Percentiles rank a stretch among this genome's conserved stretches.
phyloP scores from a whole-genome alignment of 2,888 invertebrate genomes.

The Buathra laborator region DNA sequence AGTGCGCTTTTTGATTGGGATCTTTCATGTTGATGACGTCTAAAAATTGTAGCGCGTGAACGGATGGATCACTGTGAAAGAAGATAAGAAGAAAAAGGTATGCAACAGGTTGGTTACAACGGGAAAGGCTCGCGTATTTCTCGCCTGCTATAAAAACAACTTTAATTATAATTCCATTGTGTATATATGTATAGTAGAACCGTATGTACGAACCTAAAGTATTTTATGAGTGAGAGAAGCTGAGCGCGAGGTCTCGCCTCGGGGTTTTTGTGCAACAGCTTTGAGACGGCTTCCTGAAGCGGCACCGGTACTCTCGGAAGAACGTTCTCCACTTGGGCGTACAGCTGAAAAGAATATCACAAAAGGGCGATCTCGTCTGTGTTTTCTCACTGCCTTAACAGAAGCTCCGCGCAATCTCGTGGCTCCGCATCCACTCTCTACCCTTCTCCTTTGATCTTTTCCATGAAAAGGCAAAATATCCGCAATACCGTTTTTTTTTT shows the following conservation, averaged over 20 bases:
- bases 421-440: background rate
- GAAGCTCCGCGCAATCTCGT: background rate
- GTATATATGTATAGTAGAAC: background rate
- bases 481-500: conserved; percentile 1
- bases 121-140: background rate
- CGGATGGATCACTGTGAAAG: conserved; percentile 92
- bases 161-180: conserved; percentile 15
- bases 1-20: conserved; percentile 94
- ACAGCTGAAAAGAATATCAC: conserved; percentile 88
- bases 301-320: conserved; percentile 93
- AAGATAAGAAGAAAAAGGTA: conserved; percentile 25
- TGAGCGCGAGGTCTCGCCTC: conserved; percentile 96
- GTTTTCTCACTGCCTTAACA: background rate
- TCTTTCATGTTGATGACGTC: conserved; percentile 98
- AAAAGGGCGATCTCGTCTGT: conserved; percentile 19
- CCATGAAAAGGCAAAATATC: conserved; percentile 40
- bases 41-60: conserved; percentile 96
- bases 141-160: background rate
- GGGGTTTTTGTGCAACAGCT: conserved; percentile 93
- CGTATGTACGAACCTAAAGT: conserved; percentile 90
- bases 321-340: conserved; percentile 92
- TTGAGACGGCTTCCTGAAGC: conserved; percentile 94
- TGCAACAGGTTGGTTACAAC: conserved; percentile 57
- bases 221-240: conserved; percentile 95
- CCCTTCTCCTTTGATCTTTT: conserved; percentile 31